phyloP scores from a whole-genome alignment of 1,140 invertebrate genomes.

The Tetramorium simillimum region DNA sequence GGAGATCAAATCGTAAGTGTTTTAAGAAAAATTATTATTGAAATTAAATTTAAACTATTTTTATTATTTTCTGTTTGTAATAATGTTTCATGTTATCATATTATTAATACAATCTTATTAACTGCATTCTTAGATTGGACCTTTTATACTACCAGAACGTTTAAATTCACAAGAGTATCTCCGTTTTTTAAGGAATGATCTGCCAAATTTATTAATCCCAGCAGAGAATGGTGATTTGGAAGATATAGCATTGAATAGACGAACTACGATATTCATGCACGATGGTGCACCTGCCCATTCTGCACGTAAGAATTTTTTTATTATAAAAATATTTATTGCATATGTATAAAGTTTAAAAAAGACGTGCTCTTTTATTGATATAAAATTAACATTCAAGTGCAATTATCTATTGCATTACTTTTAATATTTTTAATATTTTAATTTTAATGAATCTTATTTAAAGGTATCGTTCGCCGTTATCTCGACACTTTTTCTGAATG shows the following conservation, averaged over 20 bases:
- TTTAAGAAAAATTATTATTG: too few relatives aligned
- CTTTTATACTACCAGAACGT: neutral
- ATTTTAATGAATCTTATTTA: neutral
- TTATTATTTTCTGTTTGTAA: too few relatives aligned
- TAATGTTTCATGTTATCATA: too few relatives aligned
- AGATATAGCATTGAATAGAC: constrained; percentile 3
- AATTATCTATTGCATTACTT: too few relatives aligned
- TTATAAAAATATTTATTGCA: too few relatives aligned
- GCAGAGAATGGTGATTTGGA: neutral
- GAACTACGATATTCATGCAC: constrained; percentile 4
- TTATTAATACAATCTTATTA: too few relatives aligned
- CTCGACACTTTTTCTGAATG: neutral
- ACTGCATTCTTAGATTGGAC: neutral
- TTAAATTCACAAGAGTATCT: neutral
- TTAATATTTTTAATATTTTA: too few relatives aligned
- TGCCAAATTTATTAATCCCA: neutral
- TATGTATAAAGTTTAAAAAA: too few relatives aligned
- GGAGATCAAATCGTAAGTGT: too few relatives aligned
- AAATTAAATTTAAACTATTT: too few relatives aligned
- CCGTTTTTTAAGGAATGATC: neutral
- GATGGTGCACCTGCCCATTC: neutral
- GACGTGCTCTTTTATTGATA: too few relatives aligned
- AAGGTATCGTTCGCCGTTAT: neutral
- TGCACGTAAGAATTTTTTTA: constrained; percentile 6
- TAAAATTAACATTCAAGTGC: too few relatives aligned